These are phyloP conservation scores for Bombycilla garrulus DNA, from an alignment of 2,113 vertebrate genomes.

Conservation along the genomic window DNA sequence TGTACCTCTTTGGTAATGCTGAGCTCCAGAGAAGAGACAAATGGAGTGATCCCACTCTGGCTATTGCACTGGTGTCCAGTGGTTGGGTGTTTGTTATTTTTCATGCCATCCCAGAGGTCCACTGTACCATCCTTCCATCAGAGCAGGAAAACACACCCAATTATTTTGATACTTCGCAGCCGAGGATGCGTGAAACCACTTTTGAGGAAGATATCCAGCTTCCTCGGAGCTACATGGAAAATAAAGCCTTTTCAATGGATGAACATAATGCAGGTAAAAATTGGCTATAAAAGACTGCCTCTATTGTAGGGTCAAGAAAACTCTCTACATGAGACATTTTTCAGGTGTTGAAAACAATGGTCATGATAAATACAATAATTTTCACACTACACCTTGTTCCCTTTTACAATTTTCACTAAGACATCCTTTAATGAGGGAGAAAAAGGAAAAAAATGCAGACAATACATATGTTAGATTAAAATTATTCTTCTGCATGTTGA, in stretches of 20 bases:
- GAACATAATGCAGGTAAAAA: conserved; percentile 90
- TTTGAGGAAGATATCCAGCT: conserved; percentile 95
- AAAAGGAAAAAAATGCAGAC: background rate
- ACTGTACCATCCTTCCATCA: conserved; percentile 84
- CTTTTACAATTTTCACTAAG: background rate
- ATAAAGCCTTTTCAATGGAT: conserved; percentile 92
- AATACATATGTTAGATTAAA: background rate
- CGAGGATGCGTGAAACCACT: conserved; percentile 91
- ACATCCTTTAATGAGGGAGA: background rate
- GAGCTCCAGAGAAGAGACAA: conserved; percentile 79
- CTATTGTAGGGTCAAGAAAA: background rate
- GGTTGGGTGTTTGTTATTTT: conserved; percentile 94
- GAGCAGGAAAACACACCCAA: conserved; percentile 90
- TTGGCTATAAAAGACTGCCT: background rate
- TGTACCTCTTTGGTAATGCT: conserved; percentile 90
- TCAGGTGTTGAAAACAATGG: background rate
- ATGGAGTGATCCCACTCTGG: conserved; percentile 90
- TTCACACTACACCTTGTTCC: background rate
- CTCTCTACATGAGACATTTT: background rate
- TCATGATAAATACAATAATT: background rate
- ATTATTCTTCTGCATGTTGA: background rate
- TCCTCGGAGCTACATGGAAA: conserved; percentile 94
- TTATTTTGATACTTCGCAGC: conserved; percentile 95
- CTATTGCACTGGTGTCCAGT: conserved; percentile 89
- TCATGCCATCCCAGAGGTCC: conserved; percentile 91